Evolutionary conservation across 2,113 vertebrate genomes (phyloP).

Genomic region (Pachyramphus minor): DNA sequence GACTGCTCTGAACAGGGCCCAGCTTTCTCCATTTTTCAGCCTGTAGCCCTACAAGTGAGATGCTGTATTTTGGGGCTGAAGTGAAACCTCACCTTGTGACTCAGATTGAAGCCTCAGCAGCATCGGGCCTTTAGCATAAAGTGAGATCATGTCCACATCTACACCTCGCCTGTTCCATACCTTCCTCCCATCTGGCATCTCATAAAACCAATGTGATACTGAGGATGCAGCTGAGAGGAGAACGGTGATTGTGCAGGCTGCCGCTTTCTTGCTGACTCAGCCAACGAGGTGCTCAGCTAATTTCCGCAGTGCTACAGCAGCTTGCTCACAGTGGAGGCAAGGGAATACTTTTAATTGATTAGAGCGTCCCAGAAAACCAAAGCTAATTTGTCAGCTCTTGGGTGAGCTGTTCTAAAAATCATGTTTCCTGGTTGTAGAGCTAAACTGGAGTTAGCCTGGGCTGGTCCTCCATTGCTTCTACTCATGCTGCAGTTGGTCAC

Average conservation of each 20-base stretch:
- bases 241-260: rapidly evolving
- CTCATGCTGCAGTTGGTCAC: background rate
- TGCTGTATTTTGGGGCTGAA: background rate
- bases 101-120: background rate
- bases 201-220: background rate
- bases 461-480: background rate
- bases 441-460: background rate
- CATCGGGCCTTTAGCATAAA: background rate
- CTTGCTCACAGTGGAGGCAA: background rate
- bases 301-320: background rate
- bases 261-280: constrained; percentile 12
- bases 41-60: background rate
- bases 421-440: background rate
- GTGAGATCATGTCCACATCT: background rate
- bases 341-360: constrained; percentile 23
- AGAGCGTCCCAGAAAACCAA: background rate
- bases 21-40: background rate
- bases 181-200: background rate
- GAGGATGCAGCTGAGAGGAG: background rate
- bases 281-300: background rate
- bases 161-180: background rate
- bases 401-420: constrained; percentile 2
- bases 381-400: constrained; percentile 5
- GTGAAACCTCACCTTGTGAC: background rate
- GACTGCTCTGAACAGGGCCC: background rate